Percentiles rank a stretch among this genome's conserved stretches.
These are phyloP conservation scores for Morelia viridis DNA, from an alignment of 2,797 vertebrate genomes.

Conservation along the genomic window DNA sequence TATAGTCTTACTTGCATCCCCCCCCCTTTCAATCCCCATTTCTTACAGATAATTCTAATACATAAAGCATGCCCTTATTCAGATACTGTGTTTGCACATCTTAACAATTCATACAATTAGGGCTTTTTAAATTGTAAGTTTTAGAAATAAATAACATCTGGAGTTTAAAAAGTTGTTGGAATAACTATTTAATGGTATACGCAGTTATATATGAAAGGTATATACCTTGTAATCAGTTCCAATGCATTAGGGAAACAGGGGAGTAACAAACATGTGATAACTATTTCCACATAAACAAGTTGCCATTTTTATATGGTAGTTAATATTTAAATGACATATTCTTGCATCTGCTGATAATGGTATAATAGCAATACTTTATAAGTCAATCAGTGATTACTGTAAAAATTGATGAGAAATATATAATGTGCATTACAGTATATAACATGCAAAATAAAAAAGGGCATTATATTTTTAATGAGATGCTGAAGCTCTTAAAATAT, in stretches of 20 bases:
- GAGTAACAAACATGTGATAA: conserved; percentile 77
- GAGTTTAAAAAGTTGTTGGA: conserved; percentile 63
- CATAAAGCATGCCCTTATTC: conserved; percentile 56
- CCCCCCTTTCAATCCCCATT: conserved; percentile 24
- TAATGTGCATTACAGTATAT: conserved; percentile 64
- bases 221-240: conserved; percentile 62
- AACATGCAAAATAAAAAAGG: conserved; percentile 61
- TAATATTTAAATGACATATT: conserved; percentile 92
- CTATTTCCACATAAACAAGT: conserved; percentile 87
- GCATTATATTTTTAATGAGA: conserved; percentile 35
- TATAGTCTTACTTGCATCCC: conserved; percentile 25
- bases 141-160: conserved; percentile 57
- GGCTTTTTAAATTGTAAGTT: conserved; percentile 41
- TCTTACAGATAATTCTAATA: conserved; percentile 62
- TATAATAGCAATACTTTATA: conserved; percentile 88
- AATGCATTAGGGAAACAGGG: conserved; percentile 72
- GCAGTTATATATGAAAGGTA: conserved; percentile 46
- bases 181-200: conserved; percentile 50
- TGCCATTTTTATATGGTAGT: conserved; percentile 94
- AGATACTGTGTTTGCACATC: conserved; percentile 52
- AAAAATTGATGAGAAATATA: conserved; percentile 88
- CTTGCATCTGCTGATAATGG: conserved; percentile 87
- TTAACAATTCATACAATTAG: conserved; percentile 59
- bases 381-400: conserved; percentile 88
- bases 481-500: conserved; percentile 35